Base-by-base conservation (phyloP, 2,113 vertebrate species). In the Chionodraco myersi region DNA sequence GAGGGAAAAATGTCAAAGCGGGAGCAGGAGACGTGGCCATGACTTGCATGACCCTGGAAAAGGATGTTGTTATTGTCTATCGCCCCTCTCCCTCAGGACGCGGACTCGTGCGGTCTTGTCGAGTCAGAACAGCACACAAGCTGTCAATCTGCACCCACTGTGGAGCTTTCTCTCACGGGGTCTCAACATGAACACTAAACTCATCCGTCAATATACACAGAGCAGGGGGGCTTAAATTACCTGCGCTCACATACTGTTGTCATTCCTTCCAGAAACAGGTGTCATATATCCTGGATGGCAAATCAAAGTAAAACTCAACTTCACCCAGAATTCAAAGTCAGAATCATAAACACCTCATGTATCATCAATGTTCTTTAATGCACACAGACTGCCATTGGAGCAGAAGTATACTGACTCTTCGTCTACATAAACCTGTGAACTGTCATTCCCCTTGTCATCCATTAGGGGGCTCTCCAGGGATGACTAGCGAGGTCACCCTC, bases 381-480 rank as follows among this genome's bases (percentile, higher is more conserved):
- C 68, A 26, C 13, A 48, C 6, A 18, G 59, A 66, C 18, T 64
- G 21, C 63, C 63, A 30, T 4, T 53, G 1, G 36, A n/a, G 21
- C 18, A 6, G 59, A 61, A 5, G 10, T 4, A 34, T 18, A 23
- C 45, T 44, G 13, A 75, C 54, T 74, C 12, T 54, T 58, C 15
- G 68, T 69, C 10, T 44, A 69, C 26, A 68, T 4, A 6, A 44
- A 58, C 45, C 36, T 41, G 21, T 23, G 18, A 69, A 16, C 16
- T 86, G 89, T 74, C 74, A 52, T 90, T 88, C 64, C 8, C 41
- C 21, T 36, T 47, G 36, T 65, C 41, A 44, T 70, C 93, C 91
- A 88, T 82, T 80, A 91, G 92, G 82, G 89, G 93, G 86, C 91
- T 89, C 90, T 90, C 68, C 26, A 92, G 79, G 82, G 83, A 72